Evolutionary conservation across 2,113 vertebrate genomes (phyloP), one percentile per base, ranked within the genome.

Genomic region (Pleuronectes platessa): DNA sequence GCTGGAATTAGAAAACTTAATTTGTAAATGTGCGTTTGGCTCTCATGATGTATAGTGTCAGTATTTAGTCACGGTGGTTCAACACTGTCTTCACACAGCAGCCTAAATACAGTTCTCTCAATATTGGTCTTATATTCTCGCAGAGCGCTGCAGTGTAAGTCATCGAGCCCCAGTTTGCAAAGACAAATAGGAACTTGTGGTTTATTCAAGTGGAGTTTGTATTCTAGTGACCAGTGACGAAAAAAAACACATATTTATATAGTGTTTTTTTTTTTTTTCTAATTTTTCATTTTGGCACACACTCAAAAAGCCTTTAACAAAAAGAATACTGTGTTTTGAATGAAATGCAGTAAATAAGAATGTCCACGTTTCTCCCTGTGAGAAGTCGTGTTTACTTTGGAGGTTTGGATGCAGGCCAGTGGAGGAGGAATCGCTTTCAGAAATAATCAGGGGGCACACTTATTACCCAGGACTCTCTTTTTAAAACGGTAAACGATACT

Each of bases 301-400:
- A 47, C 83, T 94, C 94, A 92, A 87, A 42, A 81, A 81, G 74
- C 76, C 60, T 64, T 89, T 67, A 64, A 92, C 93, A 91, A 94
- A 90, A 94, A 92, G 88, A 92, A 93, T 59, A 88, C 93, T 94
- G 89, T 94, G 86, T 91, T 94, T 93, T 85, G 90, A 93, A 94
- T 71, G 86, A 94, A 92, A 89, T 80, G 89, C 90, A 89, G 86
- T 92, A 94, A 96, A 95, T 86, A 88, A 92, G 93, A 93, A 92
- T 90, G 88, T 92, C 84, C 75, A 75, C 87, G 90, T 92, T 72
- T 85, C 90, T 91, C 84, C 92, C 68, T 2, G 78, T 76, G 87
- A 94, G 81, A 83, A 51, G 83, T 85, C 12, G 69, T 94, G 80
- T 94, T 96, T 93, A 92, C 91, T 93, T 90, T 92, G 49, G 83